phyloP scores from a whole-genome alignment of 2,888 invertebrate species.

The Sminthurides aquaticus region DNA sequence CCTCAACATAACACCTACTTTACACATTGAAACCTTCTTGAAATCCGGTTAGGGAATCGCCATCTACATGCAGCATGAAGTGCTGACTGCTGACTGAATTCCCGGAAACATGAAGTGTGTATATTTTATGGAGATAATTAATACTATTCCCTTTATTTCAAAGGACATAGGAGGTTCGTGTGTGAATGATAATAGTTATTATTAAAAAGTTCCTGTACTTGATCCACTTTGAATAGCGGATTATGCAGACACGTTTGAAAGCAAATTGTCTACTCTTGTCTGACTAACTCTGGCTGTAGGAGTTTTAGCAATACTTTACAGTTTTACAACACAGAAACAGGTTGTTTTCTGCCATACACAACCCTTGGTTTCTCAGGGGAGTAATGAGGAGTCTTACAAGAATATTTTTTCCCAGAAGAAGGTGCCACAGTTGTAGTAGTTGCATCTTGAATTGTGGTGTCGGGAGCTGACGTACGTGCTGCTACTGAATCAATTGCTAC shows the following conservation, averaged over 20 bases:
- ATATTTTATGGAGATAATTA: neutral
- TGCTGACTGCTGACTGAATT: neutral
- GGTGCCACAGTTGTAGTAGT: neutral
- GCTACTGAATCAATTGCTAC: neutral
- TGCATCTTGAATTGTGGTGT: neutral
- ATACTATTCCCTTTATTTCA: neutral
- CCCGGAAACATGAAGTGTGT: neutral
- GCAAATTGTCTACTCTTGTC: too few relatives aligned
- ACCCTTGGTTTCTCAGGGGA: neutral
- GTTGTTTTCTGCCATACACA: neutral
- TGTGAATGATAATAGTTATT: neutral
- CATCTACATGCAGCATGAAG: too few relatives aligned
- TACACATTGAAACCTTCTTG: too few relatives aligned
- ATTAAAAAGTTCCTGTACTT: neutral
- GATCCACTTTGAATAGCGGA: neutral
- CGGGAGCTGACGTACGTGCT: neutral
- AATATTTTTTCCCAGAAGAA: conserved; percentile 6
- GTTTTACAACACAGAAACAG: neutral
- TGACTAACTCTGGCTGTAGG: too few relatives aligned
- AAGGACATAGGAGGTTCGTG: neutral
- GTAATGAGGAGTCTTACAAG: neutral
- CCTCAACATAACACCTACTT: too few relatives aligned
- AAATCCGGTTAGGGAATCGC: too few relatives aligned
- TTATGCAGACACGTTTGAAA: neutral
- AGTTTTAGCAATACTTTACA: neutral